Base-by-base conservation (phyloP, 2,797 vertebrate genomes). In the Alectoris magna region DNA sequence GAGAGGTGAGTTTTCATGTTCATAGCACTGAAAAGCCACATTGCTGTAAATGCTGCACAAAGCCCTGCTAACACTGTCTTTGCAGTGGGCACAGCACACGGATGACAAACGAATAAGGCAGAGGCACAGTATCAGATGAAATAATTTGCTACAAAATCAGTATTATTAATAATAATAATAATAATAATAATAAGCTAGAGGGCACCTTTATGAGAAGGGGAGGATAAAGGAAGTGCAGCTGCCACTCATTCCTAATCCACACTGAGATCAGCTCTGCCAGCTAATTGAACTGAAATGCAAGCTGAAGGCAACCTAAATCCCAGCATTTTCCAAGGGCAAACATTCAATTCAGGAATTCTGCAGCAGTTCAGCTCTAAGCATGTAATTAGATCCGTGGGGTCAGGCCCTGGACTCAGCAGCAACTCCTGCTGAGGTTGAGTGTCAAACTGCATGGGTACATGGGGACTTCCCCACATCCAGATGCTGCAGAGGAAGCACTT, bases 371-470 rank as follows among this genome's bases (percentile, higher is more conserved):
- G 21, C 56, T 63, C 27, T 21, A 76, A 67, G 48, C 1, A 0
- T 17, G 5, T 67, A 62, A 72, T 72, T 72, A 76, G 38, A 58
- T 59, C 19, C 29, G 0, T 9, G 12, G n/a, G 66, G 55, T 68
- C 49, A 63, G 79, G 87, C 27, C 44, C 36, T 48, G n/a, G 19
- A 29, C 49, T 74, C n/a, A 29, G 6, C 1, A 5, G 51, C 0
- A 0, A 46, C 22, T 85, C 27, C 34, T 38, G 21, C 64, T 39
- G 59, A 64, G 10, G 13, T 76, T 31, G 46, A 10, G 48, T 22
- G 3, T n/a, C 31, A 43, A 48, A 39, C 27, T 48, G 19, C 4
- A 15, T 3, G 38, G 14, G 53, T 0, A 0, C 26, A 7, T 3
- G 10, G 44, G 14, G n/a, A 4, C 46, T n/a, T 75, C 55, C 17